Percentiles rank a stretch among this genome's conserved stretches.
phyloP scores from a whole-genome alignment of 2,797 vertebrate species.

The Vespertilio murinus region DNA sequence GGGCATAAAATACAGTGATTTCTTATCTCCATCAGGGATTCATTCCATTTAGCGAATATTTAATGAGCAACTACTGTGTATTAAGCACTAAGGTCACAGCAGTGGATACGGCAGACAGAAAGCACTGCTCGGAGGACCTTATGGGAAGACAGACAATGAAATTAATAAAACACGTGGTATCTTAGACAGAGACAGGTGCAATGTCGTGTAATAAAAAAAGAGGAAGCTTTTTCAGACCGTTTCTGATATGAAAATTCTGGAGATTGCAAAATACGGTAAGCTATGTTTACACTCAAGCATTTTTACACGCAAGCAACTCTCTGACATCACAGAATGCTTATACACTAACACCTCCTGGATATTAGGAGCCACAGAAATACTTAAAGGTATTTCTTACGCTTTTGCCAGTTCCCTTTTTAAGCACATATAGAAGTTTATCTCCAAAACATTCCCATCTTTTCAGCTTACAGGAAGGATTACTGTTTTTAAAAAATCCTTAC shows the following conservation, averaged over 20 bases:
- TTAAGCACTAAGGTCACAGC: background rate
- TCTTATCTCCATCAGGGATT: background rate
- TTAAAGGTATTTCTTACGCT: conserved; percentile 58
- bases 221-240: background rate
- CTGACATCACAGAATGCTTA: background rate
- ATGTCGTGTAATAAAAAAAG: background rate
- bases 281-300: background rate
- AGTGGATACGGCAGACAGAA: background rate
- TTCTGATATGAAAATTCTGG: conserved; percentile 2
- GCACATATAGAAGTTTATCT: conserved; percentile 84
- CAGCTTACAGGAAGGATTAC: conserved; percentile 21
- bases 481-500: background rate
- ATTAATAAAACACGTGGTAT: background rate
- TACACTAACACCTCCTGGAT: background rate
- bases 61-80: background rate
- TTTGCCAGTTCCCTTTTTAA: conserved; percentile 73
- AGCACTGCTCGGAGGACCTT: background rate
- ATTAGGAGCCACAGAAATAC: conserved; percentile 1
- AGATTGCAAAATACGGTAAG: conserved; percentile 34
- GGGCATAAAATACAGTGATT: background rate
- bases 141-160: background rate
- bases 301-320: background rate
- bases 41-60: background rate
- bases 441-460: conserved; percentile 74
- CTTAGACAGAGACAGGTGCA: background rate